Evolutionary conservation across 1,140 invertebrate genomes (phyloP).

Genomic region (Drosophila pallidifrons): DNA sequence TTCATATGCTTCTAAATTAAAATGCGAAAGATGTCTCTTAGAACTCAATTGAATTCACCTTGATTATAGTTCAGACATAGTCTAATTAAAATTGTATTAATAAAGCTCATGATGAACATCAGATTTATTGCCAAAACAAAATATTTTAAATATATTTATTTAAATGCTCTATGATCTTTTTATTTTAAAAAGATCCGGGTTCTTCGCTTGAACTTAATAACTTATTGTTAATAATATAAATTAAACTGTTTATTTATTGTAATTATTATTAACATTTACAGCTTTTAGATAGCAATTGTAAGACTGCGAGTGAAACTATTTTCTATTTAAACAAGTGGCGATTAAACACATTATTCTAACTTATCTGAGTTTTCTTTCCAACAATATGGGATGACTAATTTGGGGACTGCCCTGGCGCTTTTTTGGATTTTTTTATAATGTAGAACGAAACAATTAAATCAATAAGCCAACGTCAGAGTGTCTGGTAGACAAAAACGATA

Average conservation of each 20-base stretch:
- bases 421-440: slow-evolving; percentile 8
- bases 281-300: too few species aligned
- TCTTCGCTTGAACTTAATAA: not conserved
- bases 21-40: too few species aligned
- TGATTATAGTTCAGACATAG: too few species aligned
- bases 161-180: not conserved
- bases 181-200: not conserved
- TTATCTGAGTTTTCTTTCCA: not conserved
- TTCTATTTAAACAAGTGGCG: too few species aligned
- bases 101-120: not conserved
- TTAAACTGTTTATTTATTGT: not conserved
- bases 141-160: not conserved
- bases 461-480: slow-evolving; percentile 35
- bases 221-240: not conserved
- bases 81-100: too few species aligned
- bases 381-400: not conserved
- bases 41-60: too few species aligned
- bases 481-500: slow-evolving; percentile 34
- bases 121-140: not conserved
- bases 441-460: slow-evolving; percentile 17
- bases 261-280: too few species aligned
- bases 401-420: not conserved
- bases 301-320: too few species aligned
- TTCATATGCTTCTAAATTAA: too few species aligned
- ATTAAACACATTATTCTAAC: not conserved